Evolutionary conservation across 2,113 vertebrate species (phyloP), one percentile per base, ranked within the genome.

Genomic region (Emydocephalus ijimae): DNA sequence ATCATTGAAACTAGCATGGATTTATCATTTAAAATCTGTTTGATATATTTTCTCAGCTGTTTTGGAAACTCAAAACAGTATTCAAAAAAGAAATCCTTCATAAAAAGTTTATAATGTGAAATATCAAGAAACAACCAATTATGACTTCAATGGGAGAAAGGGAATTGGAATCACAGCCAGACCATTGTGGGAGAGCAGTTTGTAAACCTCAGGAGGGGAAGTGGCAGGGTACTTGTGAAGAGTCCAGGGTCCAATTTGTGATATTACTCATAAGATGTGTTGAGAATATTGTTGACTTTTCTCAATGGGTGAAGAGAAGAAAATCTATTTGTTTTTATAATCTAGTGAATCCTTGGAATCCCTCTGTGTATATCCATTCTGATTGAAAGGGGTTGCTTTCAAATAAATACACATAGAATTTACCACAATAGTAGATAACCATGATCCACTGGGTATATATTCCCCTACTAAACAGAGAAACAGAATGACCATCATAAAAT

Each of bases 11-110:
- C 3, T 64, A 48, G 55, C 54, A 93, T n/a, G 7, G 20, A 50
- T 92, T 89, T 85, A 85, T 89, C 20, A 50, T 59, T 45, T 59
- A n/a, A 92, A 92, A 59, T 26, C 87, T 34, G 45, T 48, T 92
- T 57, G 81, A 57, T 89, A 56, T 10, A 11, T 34, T 81, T 34
- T 39, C 20, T 89, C 57, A 26, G 54, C 64, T 92, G 34, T 57
- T 85, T 85, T 48, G 61, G 52, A 34, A 85, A 57, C 64, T 8
- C 11, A 59, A 89, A 89, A 69, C 5, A 92, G 1, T 34, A 85
- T 50, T 92, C 18, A 34, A 48, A 48, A 57, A 48, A 57, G 20
- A 56, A 20, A 29, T 34, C 85, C 18, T 59, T n/a, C 14, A 29
- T 89, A 81, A 57, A 89, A 88, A 26, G 87, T 85, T 92, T 85